Evolutionary conservation across 2,888 invertebrate genomes (phyloP).

Genomic region (Lithophane socia): DNA sequence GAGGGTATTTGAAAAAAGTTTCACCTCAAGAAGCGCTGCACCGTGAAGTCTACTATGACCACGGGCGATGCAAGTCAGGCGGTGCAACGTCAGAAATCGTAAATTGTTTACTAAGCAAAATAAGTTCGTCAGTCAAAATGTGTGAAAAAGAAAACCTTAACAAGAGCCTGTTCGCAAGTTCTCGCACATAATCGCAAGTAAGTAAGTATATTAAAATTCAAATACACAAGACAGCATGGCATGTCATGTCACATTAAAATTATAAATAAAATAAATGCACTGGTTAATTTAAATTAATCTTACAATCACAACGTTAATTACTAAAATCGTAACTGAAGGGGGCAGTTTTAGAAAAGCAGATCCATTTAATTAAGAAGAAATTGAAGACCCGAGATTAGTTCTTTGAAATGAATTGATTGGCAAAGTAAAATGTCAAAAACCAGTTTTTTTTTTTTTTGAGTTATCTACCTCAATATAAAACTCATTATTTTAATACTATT

Average conservation of each 20-base stretch:
- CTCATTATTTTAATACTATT: constrained; percentile 17
- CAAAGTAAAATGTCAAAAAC: background rate
- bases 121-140: too few species aligned
- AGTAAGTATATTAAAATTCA: constrained; percentile 57
- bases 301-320: constrained; percentile 51
- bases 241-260: constrained; percentile 45
- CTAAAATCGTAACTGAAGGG: constrained; percentile 55
- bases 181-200: constrained; percentile 17
- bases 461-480: background rate
- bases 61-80: background rate
- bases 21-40: too few species aligned
- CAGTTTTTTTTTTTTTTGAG: too few species aligned
- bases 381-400: background rate
- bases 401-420: background rate
- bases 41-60: background rate
- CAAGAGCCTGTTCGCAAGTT: constrained; percentile 29
- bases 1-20: too few species aligned
- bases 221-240: constrained; percentile 28
- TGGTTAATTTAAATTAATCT: constrained; percentile 63
- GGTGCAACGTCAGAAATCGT: background rate
- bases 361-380: background rate
- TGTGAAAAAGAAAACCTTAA: too few species aligned
- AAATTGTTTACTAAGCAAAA: background rate
- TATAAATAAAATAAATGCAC: constrained; percentile 76
- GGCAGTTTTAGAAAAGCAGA: background rate